These are phyloP conservation scores for Triplophysa tibetana DNA, from an alignment of 2,113 vertebrate species.

Conservation along the genomic window DNA sequence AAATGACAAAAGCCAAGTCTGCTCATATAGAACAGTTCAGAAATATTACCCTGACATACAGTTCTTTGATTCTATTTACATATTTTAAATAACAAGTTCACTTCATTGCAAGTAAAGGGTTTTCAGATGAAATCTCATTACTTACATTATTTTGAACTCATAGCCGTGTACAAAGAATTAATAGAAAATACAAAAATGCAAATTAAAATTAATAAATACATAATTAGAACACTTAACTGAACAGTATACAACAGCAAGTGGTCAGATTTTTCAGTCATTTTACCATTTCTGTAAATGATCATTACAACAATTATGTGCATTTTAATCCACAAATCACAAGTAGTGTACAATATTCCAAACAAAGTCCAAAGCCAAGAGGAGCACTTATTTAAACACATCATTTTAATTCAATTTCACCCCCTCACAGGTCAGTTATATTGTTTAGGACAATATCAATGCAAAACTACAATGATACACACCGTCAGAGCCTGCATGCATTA, in stretches of 20 bases:
- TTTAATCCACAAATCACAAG: constrained; percentile 3
- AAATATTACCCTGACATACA: constrained; percentile 2
- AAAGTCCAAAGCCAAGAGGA: background rate
- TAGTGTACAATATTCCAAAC: background rate
- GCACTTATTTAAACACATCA: background rate
- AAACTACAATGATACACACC: background rate
- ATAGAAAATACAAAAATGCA: constrained; percentile 28
- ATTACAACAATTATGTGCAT: background rate
- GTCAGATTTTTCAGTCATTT: background rate
- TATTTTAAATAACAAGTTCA: background rate
- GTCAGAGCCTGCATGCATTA: background rate
- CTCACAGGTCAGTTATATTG: background rate
- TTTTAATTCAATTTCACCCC: background rate
- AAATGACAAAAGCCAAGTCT: background rate
- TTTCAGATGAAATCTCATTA: background rate
- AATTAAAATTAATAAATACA: constrained; percentile 5
- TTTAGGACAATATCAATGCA: background rate
- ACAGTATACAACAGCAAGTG: background rate
- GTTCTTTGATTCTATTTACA: constrained; percentile 9
- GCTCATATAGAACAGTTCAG: background rate
- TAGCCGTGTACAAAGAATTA: background rate
- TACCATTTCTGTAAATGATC: constrained; percentile 7
- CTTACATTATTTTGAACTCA: background rate
- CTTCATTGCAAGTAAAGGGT: background rate
- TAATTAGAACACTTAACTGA: background rate